phyloP scores from a whole-genome alignment of 2,888 invertebrate genomes.

The Ectropis crepuscularia region DNA sequence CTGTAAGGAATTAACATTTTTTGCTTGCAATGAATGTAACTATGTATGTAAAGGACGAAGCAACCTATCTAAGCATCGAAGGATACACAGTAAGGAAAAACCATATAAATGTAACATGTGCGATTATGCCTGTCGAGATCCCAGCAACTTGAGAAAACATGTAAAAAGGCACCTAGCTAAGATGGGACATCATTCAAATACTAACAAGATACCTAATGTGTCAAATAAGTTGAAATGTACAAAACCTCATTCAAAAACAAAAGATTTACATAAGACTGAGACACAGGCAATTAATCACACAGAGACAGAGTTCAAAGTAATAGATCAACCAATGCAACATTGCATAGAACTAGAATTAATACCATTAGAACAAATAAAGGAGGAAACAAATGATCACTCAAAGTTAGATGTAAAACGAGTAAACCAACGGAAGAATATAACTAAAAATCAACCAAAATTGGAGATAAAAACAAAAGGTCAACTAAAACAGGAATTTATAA shows the following conservation, averaged over 20 bases:
- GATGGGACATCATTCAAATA: neutral
- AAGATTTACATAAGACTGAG: too few relatives aligned
- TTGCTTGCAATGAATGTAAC: constrained; percentile 10
- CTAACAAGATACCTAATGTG: neutral
- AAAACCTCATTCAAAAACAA: too few relatives aligned
- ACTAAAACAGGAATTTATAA: too few relatives aligned
- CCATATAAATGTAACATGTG: constrained; percentile 18
- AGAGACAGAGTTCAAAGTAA: neutral
- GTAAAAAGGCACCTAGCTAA: constrained; percentile 12
- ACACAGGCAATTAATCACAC: too few relatives aligned
- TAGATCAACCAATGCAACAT: too few relatives aligned
- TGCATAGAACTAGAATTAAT: too few relatives aligned
- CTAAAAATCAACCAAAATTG: too few relatives aligned
- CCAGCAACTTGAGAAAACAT: constrained; percentile 23
- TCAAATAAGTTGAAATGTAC: neutral
- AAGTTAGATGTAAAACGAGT: too few relatives aligned
- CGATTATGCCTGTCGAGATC: constrained; percentile 13
- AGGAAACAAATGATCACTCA: too few relatives aligned
- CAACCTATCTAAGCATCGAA: constrained; percentile 17
- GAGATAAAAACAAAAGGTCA: too few relatives aligned
- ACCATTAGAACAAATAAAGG: too few relatives aligned
- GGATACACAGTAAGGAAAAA: constrained; percentile 19
- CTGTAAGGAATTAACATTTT: constrained; percentile 6
- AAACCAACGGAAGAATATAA: too few relatives aligned
- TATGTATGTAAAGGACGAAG: constrained; percentile 12